These are phyloP conservation scores for Mus caroli DNA, from an alignment of 2,797 vertebrate genomes.

Conservation along the genomic window DNA sequence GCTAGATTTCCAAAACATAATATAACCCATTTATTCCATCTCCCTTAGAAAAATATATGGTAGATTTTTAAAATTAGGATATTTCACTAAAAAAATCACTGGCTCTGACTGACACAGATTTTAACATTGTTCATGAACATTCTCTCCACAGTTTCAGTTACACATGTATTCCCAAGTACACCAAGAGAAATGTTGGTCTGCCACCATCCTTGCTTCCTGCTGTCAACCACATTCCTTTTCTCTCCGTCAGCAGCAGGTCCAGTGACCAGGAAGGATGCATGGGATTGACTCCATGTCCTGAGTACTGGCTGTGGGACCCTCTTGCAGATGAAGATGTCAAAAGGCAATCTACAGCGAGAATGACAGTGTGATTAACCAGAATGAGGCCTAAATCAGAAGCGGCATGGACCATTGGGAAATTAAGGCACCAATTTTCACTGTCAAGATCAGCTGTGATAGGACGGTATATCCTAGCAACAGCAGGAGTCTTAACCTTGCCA, in stretches of 20 bases:
- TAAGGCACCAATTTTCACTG: constrained; percentile 90
- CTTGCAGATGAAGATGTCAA: constrained; percentile 91
- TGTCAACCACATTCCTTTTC: background rate
- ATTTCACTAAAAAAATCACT: background rate
- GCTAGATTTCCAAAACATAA: background rate
- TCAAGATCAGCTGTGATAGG: constrained; percentile 90
- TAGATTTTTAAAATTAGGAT: background rate
- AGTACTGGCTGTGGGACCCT: constrained; percentile 80
- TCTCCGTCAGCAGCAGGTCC: background rate
- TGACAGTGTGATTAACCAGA: constrained; percentile 92
- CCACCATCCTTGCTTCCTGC: background rate
- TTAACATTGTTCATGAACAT: background rate
- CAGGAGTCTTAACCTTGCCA: constrained; percentile 86
- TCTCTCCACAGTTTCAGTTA: background rate
- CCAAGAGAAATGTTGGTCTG: constrained; percentile 26
- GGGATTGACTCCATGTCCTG: constrained; percentile 82
- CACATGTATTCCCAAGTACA: background rate
- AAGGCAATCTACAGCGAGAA: constrained; percentile 89
- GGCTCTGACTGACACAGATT: background rate
- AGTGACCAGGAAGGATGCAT: constrained; percentile 40
- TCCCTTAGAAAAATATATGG: constrained; percentile 12
- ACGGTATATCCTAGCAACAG: constrained; percentile 89
- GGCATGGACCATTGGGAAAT: constrained; percentile 90
- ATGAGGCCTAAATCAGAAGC: constrained; percentile 89
- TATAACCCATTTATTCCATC: background rate